A percentile compares a stretch with the other conserved stretches of the same genome.
phyloP scores from a whole-genome alignment of 1,140 invertebrate species.

The Papilio polyxenes region DNA sequence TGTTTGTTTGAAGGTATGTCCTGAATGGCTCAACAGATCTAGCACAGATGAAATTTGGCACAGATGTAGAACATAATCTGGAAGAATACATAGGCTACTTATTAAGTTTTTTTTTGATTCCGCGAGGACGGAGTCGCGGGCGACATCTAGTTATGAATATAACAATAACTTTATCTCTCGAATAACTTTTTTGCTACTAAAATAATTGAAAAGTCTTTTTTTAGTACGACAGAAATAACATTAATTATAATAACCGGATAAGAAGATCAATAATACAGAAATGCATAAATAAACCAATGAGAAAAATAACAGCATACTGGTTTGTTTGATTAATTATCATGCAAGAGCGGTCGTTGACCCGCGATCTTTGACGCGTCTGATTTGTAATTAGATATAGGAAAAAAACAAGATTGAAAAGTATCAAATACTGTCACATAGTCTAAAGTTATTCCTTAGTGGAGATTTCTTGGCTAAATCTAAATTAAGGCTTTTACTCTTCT shows the following conservation, averaged over 20 bases:
- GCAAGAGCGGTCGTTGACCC: neutral
- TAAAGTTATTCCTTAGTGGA: too few relatives aligned
- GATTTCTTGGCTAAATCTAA: too few relatives aligned
- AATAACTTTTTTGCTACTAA: too few relatives aligned
- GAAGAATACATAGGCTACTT: too few relatives aligned
- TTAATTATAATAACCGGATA: neutral
- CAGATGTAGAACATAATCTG: too few relatives aligned
- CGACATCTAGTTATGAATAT: neutral
- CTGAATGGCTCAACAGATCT: too few relatives aligned
- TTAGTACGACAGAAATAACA: neutral
- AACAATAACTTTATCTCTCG: neutral
- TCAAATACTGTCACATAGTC: too few relatives aligned
- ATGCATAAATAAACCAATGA: conserved; percentile 12
- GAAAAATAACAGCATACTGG: conserved; percentile 20
- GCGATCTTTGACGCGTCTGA: conserved; percentile 1
- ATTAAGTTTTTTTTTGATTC: too few relatives aligned
- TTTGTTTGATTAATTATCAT: conserved; percentile 15
- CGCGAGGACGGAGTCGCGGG: too few relatives aligned
- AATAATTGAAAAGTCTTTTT: neutral
- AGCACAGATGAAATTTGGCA: too few relatives aligned
- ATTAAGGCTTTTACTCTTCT: too few relatives aligned
- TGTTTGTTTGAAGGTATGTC: too few relatives aligned
- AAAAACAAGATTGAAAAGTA: neutral
- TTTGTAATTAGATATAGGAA: neutral
- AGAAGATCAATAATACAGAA: conserved; percentile 3